Percentiles rank a stretch among this genome's conserved stretches.
Conservation (phyloP, 1,140 invertebrate species). For the Lerema accius region DNA sequence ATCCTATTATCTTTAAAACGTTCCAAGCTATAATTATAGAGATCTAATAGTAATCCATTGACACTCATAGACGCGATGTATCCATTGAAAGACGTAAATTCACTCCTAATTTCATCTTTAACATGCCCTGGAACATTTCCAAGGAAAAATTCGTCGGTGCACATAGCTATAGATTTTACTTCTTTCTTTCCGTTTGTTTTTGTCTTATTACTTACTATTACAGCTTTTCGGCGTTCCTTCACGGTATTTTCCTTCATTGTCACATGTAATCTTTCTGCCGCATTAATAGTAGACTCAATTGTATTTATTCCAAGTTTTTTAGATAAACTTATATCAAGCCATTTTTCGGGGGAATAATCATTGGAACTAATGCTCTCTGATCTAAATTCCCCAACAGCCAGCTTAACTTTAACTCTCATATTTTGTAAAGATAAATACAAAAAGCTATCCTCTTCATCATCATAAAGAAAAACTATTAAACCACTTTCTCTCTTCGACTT, state of each 20-base stretch:
- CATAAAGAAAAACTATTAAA: slow-evolving; percentile 58
- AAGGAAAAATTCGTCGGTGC: slow-evolving; percentile 64
- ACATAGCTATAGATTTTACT: slow-evolving; percentile 38
- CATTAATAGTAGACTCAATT: slow-evolving; percentile 64
- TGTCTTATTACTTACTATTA: neutral
- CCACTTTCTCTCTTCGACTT: slow-evolving; percentile 58
- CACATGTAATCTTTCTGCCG: slow-evolving; percentile 60
- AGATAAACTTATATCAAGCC: slow-evolving; percentile 59
- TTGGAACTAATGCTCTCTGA: slow-evolving; percentile 58
- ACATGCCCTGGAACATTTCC: slow-evolving; percentile 56
- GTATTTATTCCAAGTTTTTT: slow-evolving; percentile 58
- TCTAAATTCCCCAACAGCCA: slow-evolving; percentile 45
- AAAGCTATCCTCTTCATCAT: slow-evolving; percentile 48
- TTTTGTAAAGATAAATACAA: slow-evolving; percentile 61
- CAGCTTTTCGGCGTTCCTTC: slow-evolving; percentile 28
- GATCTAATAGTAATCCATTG: slow-evolving; percentile 56
- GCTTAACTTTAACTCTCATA: slow-evolving; percentile 61
- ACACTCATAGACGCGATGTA: slow-evolving; percentile 57
- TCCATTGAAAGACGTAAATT: slow-evolving; percentile 55
- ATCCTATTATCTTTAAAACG: slow-evolving; percentile 52
- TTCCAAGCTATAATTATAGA: slow-evolving; percentile 58
- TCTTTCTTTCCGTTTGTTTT: slow-evolving; percentile 5
- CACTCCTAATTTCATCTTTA: slow-evolving; percentile 45
- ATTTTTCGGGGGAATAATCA: slow-evolving; percentile 60
- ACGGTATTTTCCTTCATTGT: slow-evolving; percentile 40